phyloP scores from a whole-genome alignment of 2,113 vertebrate species.

The Todiramphus saurophagus region DNA sequence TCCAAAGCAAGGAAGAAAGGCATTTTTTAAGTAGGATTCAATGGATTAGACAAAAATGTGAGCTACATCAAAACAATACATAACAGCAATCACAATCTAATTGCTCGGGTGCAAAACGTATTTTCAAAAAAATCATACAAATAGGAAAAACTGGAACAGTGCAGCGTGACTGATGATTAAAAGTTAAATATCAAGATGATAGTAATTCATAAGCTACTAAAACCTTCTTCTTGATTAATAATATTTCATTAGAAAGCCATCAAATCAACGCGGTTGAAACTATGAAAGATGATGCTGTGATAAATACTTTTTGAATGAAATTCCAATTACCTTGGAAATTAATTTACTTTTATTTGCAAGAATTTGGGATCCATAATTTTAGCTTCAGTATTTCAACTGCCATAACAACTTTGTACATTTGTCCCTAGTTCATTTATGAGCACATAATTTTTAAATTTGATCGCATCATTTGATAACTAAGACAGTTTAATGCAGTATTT shows the following conservation, averaged over 20 bases:
- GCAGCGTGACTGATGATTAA: background rate
- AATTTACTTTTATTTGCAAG: slow-evolving; percentile 45
- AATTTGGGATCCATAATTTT: slow-evolving; percentile 45
- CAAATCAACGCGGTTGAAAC: slow-evolving; percentile 29
- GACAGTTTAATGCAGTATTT: slow-evolving; percentile 41
- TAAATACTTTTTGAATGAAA: slow-evolving; percentile 49
- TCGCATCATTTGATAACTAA: slow-evolving; percentile 43
- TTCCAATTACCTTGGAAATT: slow-evolving; percentile 44
- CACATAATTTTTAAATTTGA: slow-evolving; percentile 55
- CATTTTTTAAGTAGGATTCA: background rate
- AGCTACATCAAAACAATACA: background rate
- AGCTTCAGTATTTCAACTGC: slow-evolving; percentile 24
- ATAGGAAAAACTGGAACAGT: background rate
- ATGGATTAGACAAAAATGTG: background rate
- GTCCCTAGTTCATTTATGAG: slow-evolving; percentile 33
- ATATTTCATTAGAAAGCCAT: slow-evolving; percentile 46
- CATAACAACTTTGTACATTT: slow-evolving; percentile 49
- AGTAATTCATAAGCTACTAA: slow-evolving; percentile 39
- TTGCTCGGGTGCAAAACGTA: slow-evolving; percentile 5
- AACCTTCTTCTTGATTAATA: slow-evolving; percentile 40
- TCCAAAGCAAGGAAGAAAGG: background rate
- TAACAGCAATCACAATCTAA: background rate
- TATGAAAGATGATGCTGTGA: slow-evolving; percentile 8
- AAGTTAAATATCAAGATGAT: slow-evolving; percentile 31
- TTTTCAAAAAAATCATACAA: background rate